These are phyloP conservation scores for Apotomis capreana DNA, from an alignment of 2,888 invertebrate species.

Conservation along the genomic window DNA sequence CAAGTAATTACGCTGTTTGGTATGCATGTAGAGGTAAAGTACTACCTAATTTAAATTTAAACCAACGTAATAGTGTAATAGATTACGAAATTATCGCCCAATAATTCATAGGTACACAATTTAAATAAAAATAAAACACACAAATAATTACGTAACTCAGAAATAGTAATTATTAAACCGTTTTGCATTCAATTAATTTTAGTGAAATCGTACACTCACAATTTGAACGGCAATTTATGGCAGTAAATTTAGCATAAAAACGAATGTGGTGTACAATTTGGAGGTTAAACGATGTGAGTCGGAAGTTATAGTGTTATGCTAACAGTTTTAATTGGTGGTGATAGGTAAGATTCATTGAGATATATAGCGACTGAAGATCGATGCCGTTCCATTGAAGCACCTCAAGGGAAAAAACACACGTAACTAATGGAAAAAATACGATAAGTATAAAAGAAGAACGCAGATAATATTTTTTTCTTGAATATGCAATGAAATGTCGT, in stretches of 20 bases:
- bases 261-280: conserved; percentile 20
- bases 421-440: no score
- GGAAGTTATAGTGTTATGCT: conserved; percentile 1
- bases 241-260: conserved; percentile 35
- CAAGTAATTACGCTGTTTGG: no score
- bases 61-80: neutral
- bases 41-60: no score
- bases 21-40: neutral
- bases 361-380: neutral
- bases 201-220: conserved; percentile 14
- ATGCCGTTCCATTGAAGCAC: no score
- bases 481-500: no score
- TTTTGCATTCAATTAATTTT: conserved; percentile 25
- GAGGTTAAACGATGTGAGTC: conserved; percentile 6
- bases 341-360: neutral
- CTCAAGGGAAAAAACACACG: no score
- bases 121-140: neutral
- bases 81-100: neutral
- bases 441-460: no score
- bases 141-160: conserved; percentile 17
- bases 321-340: neutral
- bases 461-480: no score
- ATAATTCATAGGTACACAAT: neutral
- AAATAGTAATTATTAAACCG: conserved; percentile 24
- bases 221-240: conserved; percentile 21